Base-by-base conservation (phyloP, 2,888 invertebrate genomes). In the Germaria angustata region DNA sequence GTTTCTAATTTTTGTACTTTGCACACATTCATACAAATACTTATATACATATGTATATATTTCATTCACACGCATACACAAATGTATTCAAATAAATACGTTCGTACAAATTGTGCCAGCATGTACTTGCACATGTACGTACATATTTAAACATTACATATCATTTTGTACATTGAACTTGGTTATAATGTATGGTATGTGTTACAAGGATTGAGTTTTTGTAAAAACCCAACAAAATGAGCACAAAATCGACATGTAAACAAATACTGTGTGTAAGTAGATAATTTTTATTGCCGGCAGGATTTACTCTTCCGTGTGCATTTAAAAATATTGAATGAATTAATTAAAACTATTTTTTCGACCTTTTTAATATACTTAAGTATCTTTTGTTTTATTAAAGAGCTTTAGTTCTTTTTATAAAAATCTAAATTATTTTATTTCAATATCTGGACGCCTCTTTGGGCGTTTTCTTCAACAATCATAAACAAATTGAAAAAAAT, bases 121-220 rank as follows among this genome's bases (percentile, higher is more conserved):
- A 53, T 68, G 65, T n/a, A 66, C 13, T 1, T 73, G 6, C 63
- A 5, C n/a, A 9, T 17, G 34, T 51, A 20, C 34, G 17, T 34
- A n/a, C n/a, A 34, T 41, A 32, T 66, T n/a, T 66, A 5, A 51
- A 44, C 55, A 57, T 55, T 59, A 32, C 28, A 69, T 61, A 28
- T 39, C 20, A 46, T 36, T 57, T 65, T 82, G 82, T 82, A 79
- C 82, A 82, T 76, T 82, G 82, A 82, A 82, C 82, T 82, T 82
- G 82, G 57, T 65, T 49, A 51, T 71, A 65, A 32, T 65, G 59
- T 51, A 32, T n/a, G n/a, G 5, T 63, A 44, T 9, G 2, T 65
- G 28, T 55, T 69, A 7, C 51, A 55, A 59, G 68, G 49, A 61
- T 77, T 77, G 66, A 68, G 61, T 44, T 63, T 81, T 68, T 9